Conservation (phyloP, 2,113 vertebrate genomes). For the Ochotona princeps region DNA sequence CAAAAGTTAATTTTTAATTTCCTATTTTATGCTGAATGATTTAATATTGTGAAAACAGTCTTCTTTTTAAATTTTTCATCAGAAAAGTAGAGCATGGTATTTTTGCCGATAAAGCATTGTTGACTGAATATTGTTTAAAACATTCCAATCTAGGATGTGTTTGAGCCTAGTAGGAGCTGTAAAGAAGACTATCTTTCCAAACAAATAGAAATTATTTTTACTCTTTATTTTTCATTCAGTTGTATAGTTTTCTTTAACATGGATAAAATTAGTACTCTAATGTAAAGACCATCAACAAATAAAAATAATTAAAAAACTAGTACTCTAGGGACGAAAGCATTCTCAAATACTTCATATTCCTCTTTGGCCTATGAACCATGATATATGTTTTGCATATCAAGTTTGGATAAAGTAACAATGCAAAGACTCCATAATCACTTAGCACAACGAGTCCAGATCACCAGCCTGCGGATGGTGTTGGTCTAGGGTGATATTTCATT, state of each 20-base stretch:
- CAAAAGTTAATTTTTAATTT: constrained; percentile 27
- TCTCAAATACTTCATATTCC: not conserved
- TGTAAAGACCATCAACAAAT: not conserved
- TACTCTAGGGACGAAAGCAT: not conserved
- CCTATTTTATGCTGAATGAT: not conserved
- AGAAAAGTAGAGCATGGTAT: not conserved
- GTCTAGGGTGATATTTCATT: not conserved
- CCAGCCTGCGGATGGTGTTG: no score
- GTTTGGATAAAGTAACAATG: not conserved
- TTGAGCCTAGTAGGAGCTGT: not conserved
- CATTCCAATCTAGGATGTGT: not conserved
- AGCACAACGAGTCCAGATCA: not conserved
- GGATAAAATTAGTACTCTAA: constrained; percentile 22
- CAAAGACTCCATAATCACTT: not conserved
- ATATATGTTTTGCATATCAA: not conserved
- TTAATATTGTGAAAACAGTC: not conserved
- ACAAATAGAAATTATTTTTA: not conserved
- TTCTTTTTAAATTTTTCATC: not conserved
- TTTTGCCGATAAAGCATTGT: not conserved
- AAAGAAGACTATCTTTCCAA: not conserved
- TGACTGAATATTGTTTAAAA: not conserved
- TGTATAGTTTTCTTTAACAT: not conserved
- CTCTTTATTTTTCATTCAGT: not conserved
- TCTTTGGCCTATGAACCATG: not conserved
- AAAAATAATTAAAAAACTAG: not conserved